Evolutionary conservation across 2,113 vertebrate species (phyloP), one percentile per base, ranked within the genome.

Genomic region (Brachypodius melanocephalos): DNA sequence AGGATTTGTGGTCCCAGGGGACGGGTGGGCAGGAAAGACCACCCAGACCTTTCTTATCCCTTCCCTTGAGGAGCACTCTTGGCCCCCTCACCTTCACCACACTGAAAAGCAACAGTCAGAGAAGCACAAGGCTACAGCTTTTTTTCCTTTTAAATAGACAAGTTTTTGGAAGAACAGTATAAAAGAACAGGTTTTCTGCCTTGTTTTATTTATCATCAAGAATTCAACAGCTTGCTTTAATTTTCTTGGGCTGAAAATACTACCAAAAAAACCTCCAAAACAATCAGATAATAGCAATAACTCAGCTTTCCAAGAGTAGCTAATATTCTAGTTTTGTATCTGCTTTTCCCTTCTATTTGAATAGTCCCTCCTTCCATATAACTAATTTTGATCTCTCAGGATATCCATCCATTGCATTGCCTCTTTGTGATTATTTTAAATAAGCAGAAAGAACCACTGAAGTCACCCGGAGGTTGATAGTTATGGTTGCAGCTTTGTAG

Each of bases 171-270:
- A 63, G 8, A 81, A 9, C 36, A 68, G 34, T 52, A 59, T 43
- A n/a, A 74, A 90, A 76, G 4, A 92, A 63, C n/a, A 65, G 17
- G 22, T 59, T 78, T 80, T 7, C 17, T 96, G 31, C 21, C 28
- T 62, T 75, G 32, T 66, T 90, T 95, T 79, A 77, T 88, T 90
- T 80, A 42, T 65, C 78, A n/a, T 48, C 34, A 68, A 82, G 36
- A 85, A 81, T 91, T 81, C 52, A 86, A 83, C 55, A 80, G 67
- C 68, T 82, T 90, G 43, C 25, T 96, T 90, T 77, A 29, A 72
- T 86, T 92, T 91, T 81, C 20, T 54, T 42, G 10, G 36, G 52
- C 57, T 68, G 46, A 93, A 89, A 92, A 89, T 67, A 59, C 31
- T 52, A 93, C 8, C 6, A 14, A 43, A 54, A 49, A 48, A 48